Percentiles rank a stretch among this genome's conserved stretches.
These are phyloP conservation scores for Cettia cetti DNA, from an alignment of 2,113 vertebrate genomes.

Conservation along the genomic window DNA sequence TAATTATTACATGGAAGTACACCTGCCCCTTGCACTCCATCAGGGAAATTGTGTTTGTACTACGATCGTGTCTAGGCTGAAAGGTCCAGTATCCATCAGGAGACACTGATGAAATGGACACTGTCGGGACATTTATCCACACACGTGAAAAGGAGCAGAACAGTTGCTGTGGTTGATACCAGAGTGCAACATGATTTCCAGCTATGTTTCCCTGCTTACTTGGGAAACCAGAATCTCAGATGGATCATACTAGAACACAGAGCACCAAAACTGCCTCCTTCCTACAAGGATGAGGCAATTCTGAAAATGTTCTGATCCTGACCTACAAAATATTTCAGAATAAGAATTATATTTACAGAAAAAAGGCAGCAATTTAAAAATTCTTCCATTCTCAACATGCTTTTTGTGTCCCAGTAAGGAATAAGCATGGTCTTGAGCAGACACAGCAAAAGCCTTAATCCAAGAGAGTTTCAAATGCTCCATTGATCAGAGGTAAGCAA, in stretches of 20 bases:
- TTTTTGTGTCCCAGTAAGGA: neutral
- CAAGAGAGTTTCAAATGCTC: neutral
- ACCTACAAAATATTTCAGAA: neutral
- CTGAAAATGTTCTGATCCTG: neutral
- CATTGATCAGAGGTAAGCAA: neutral
- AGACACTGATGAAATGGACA: neutral
- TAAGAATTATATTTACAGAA: neutral
- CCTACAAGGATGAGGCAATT: neutral
- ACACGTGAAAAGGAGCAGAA: neutral
- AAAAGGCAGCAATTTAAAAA: neutral
- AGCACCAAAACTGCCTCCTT: neutral
- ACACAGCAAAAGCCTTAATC: neutral
- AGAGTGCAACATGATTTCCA: neutral
- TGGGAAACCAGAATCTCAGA: neutral
- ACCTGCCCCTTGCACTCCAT: neutral
- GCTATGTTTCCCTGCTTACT: neutral
- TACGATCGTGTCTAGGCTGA: fast-evolving
- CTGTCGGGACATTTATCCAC: neutral
- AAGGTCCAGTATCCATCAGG: neutral
- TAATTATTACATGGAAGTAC: neutral
- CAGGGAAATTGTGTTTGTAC: neutral
- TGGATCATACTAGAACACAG: neutral
- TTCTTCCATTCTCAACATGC: neutral
- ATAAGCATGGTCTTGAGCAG: neutral
- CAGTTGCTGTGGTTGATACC: neutral